phyloP scores from a whole-genome alignment of 2,888 invertebrate species.

The Parascotia fuliginaria region DNA sequence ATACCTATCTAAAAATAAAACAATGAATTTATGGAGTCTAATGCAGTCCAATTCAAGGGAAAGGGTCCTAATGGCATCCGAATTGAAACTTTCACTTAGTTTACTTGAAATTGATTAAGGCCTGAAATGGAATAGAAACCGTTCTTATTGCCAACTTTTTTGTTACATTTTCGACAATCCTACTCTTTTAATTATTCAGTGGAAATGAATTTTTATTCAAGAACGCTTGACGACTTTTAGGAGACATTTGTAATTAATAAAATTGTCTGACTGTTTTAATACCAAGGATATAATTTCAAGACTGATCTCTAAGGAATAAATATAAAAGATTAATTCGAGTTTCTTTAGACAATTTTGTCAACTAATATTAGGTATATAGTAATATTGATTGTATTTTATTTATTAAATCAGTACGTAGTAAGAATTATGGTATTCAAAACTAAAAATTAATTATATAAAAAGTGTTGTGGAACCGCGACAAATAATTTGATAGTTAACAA shows the following conservation, averaged over 20 bases:
- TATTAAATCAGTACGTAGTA: too few relatives aligned
- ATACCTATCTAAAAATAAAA: slow-evolving; percentile 33
- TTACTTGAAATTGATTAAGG: slow-evolving; percentile 67
- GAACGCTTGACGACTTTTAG: background rate
- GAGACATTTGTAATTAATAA: slow-evolving; percentile 5
- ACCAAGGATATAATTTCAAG: background rate
- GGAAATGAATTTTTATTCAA: slow-evolving; percentile 4
- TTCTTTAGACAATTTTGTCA: background rate
- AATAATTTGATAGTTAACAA: too few relatives aligned
- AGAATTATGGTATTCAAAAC: too few relatives aligned
- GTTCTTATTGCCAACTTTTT: slow-evolving; percentile 32
- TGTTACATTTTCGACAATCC: slow-evolving; percentile 12
- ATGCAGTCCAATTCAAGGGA: slow-evolving; percentile 41
- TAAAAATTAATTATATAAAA: too few relatives aligned
- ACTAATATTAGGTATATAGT: background rate
- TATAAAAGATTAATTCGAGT: background rate
- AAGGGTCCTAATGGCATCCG: slow-evolving; percentile 54
- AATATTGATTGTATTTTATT: too few relatives aligned
- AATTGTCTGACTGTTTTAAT: background rate
- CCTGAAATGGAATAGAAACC: slow-evolving; percentile 56
- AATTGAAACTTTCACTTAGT: slow-evolving; percentile 73
- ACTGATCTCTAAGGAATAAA: background rate
- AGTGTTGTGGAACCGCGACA: too few relatives aligned
- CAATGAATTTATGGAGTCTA: slow-evolving; percentile 40
- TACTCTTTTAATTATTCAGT: slow-evolving; percentile 22